A percentile compares a stretch with the other conserved stretches of the same genome.
phyloP scores from a whole-genome alignment of 2,888 invertebrate genomes.

The Chironomus riparius region DNA sequence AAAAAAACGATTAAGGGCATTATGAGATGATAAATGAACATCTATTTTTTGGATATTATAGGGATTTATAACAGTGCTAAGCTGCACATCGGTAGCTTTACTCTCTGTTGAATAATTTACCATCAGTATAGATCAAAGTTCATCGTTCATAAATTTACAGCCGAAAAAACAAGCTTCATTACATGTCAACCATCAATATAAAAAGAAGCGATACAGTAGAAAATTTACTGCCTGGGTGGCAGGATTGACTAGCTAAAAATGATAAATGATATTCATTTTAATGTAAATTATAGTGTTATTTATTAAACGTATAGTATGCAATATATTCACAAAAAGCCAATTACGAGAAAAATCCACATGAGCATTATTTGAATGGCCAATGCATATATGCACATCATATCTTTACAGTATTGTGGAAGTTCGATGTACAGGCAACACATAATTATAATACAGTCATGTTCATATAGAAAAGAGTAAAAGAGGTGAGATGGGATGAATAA shows the following conservation, averaged over 20 bases:
- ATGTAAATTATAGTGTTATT: conserved; percentile 22
- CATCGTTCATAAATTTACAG: background rate
- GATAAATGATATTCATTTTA: conserved; percentile 22
- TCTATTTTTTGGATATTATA: background rate
- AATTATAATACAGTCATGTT: background rate
- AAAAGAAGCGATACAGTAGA: background rate
- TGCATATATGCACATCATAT: too few species aligned
- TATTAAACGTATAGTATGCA: conserved; percentile 3
- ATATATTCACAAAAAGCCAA: conserved; percentile 17
- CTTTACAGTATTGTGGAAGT: background rate
- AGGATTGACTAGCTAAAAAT: background rate
- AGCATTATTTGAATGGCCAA: background rate
- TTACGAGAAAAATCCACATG: conserved; percentile 3
- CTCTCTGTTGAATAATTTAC: too few species aligned
- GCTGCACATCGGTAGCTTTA: background rate
- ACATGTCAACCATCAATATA: background rate
- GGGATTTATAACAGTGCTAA: background rate
- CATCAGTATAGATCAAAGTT: background rate
- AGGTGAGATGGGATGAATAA: conserved; percentile 12
- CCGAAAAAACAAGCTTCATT: background rate
- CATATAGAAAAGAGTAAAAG: background rate
- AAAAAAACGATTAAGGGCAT: background rate
- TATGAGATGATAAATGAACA: background rate
- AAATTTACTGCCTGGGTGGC: conserved; percentile 20
- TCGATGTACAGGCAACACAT: background rate